These are phyloP conservation scores for Brachionus calyciflorus DNA, from an alignment of 1,140 invertebrate genomes.

Conservation along the genomic window DNA sequence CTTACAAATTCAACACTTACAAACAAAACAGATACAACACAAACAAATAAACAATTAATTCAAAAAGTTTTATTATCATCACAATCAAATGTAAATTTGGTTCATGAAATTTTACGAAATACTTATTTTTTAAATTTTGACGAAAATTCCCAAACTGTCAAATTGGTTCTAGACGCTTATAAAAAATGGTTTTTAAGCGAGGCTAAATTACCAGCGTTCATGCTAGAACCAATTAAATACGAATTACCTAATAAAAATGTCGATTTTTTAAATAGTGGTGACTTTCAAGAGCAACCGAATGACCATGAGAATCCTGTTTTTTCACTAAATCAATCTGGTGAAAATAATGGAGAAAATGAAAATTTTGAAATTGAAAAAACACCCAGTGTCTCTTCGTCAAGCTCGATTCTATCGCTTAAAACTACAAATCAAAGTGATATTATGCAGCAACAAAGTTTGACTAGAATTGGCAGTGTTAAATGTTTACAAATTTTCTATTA, in stretches of 20 bases:
- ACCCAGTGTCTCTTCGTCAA: not conserved
- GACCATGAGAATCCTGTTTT: not conserved
- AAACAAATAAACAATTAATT: conserved; percentile 7
- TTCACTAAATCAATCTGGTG: conserved; percentile 21
- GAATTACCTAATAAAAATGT: too few species aligned
- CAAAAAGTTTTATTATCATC: conserved; percentile 81
- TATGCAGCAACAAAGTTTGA: too few species aligned
- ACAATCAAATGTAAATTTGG: conserved; percentile 87
- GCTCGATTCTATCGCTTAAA: too few species aligned
- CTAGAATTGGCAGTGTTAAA: conserved; percentile 73
- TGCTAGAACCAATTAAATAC: conserved; percentile 69
- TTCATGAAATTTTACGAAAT: conserved; percentile 88
- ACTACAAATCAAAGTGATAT: too few species aligned
- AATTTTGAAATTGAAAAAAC: conserved; percentile 58
- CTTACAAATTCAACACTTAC: not conserved
- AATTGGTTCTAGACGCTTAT: conserved; percentile 44
- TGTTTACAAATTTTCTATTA: conserved; percentile 88
- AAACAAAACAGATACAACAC: not conserved
- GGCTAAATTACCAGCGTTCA: conserved; percentile 74
- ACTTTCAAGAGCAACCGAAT: not conserved
- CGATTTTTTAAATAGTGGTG: too few species aligned
- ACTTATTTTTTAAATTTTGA: conserved; percentile 49
- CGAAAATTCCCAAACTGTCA: conserved; percentile 32
- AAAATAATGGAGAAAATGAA: conserved; percentile 49
- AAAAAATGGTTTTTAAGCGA: conserved; percentile 42